Evolutionary conservation across 2,797 vertebrate species (phyloP), one percentile per base, ranked within the genome.

Genomic region (Hypotaenidia philippensis): DNA sequence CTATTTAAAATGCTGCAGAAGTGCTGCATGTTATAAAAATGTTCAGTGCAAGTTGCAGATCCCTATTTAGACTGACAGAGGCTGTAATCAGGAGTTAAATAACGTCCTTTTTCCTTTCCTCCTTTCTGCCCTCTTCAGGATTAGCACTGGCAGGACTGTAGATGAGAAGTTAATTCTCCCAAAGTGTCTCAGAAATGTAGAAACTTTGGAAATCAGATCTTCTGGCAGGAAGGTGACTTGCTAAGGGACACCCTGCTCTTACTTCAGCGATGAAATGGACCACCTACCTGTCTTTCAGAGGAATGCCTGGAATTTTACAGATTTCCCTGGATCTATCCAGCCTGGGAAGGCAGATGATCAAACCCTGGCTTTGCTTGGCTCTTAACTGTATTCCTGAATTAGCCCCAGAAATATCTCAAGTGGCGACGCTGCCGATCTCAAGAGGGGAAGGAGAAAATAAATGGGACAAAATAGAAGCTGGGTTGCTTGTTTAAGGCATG

Each of bases 361-460:
- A 95, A 40, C 21, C 41, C 63, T 25, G 44, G 60, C 69, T 91
- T 92, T 38, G 29, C 47, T 47, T 49, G 34, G 27, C 44, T 85
- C 52, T 83, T 47, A 13, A 13, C 75, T 34, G 47, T 50, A 18
- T 83, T 87, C 79, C 68, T 49, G 52, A 56, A 74, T 94, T 91
- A 94, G 79, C 71, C 59, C 49, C 45, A 68, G 79, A 82, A 92
- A 80, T 27, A 78, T 53, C 61, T 68, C 60, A 96, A 94, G 81
- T 95, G 87, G 79, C 81, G 47, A 26, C n/a, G 71, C 92, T 77
- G 90, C 68, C 78, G 78, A 17, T 72, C 76, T 93, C 81, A 77
- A 91, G 93, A 89, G 32, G 87, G 85, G 87, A 94, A 89, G 89
- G 79, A 83, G 90, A 94, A 95, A 96, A 90, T 77, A 92, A 93